phyloP scores from a whole-genome alignment of 2,888 invertebrate genomes.

The Zaprionus lineosus region DNA sequence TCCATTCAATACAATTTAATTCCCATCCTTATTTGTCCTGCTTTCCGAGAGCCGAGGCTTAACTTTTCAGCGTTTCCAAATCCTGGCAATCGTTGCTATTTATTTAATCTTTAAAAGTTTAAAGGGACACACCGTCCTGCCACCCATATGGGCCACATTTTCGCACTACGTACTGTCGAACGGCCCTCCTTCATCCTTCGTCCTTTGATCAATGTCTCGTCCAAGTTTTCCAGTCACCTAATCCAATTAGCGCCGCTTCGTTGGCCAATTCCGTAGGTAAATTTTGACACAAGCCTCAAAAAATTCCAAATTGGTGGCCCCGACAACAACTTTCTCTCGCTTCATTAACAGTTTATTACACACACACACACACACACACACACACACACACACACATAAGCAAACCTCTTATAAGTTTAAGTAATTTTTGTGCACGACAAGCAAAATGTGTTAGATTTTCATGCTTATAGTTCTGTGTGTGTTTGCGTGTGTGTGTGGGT shows the following conservation, averaged over 20 bases:
- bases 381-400: slow-evolving; percentile 10
- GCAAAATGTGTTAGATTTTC: slow-evolving; percentile 16
- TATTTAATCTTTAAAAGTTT: no score
- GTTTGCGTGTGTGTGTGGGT: slow-evolving; percentile 11
- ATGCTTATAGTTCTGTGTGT: slow-evolving; percentile 7
- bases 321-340: slow-evolving; percentile 13
- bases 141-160: not conserved
- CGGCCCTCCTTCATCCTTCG: no score
- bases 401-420: slow-evolving; percentile 10
- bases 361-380: slow-evolving; percentile 3
- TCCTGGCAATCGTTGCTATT: slow-evolving; percentile 15
- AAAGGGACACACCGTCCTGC: no score
- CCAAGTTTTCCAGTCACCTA: slow-evolving; percentile 17
- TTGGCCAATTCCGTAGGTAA: slow-evolving; percentile 28
- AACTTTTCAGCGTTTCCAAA: slow-evolving; percentile 32
- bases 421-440: slow-evolving; percentile 40
- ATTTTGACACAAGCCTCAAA: slow-evolving; percentile 27
- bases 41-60: slow-evolving; percentile 15
- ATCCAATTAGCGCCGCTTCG: slow-evolving; percentile 58
- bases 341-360: slow-evolving; percentile 44
- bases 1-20: slow-evolving; percentile 20
- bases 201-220: slow-evolving; percentile 46
- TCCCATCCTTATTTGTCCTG: slow-evolving; percentile 29
- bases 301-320: slow-evolving; percentile 26
- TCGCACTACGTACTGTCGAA: no score